Evolutionary conservation across 2,113 vertebrate species (phyloP).

Genomic region (Glaucidium brasilianum): DNA sequence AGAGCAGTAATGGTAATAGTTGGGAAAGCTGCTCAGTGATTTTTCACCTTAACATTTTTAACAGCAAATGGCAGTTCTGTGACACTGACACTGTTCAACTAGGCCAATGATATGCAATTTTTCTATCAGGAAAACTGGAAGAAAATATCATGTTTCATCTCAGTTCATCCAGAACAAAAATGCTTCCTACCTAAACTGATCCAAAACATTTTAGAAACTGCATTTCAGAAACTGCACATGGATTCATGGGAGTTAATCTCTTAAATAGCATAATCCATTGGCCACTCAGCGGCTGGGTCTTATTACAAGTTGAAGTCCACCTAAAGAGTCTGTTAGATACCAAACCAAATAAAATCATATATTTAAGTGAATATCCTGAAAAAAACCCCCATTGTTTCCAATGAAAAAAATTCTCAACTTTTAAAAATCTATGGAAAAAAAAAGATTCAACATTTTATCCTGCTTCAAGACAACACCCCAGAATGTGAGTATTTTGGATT

Average conservation of each 20-base stretch:
- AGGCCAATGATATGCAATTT: background rate
- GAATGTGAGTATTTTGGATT: background rate
- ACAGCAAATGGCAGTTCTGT: background rate
- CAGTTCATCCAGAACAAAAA: background rate
- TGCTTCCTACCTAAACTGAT: background rate
- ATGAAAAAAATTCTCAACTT: background rate
- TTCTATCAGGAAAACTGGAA: background rate
- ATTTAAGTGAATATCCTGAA: background rate
- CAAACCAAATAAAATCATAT: background rate
- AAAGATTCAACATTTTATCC: background rate
- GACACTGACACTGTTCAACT: background rate
- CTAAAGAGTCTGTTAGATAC: background rate
- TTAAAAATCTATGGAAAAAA: background rate
- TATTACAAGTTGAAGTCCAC: background rate
- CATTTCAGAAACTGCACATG: background rate
- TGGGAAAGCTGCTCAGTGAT: background rate
- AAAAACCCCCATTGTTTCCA: rapidly evolving
- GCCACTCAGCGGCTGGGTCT: background rate
- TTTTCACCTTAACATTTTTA: conserved; percentile 31
- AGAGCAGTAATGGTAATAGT: background rate
- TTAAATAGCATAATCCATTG: background rate
- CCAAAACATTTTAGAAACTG: background rate
- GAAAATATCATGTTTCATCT: background rate
- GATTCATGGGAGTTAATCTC: background rate
- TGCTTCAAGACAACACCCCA: background rate